Conservation (phyloP, 2,113 vertebrate species). For the Eulacestoma nigropectus region DNA sequence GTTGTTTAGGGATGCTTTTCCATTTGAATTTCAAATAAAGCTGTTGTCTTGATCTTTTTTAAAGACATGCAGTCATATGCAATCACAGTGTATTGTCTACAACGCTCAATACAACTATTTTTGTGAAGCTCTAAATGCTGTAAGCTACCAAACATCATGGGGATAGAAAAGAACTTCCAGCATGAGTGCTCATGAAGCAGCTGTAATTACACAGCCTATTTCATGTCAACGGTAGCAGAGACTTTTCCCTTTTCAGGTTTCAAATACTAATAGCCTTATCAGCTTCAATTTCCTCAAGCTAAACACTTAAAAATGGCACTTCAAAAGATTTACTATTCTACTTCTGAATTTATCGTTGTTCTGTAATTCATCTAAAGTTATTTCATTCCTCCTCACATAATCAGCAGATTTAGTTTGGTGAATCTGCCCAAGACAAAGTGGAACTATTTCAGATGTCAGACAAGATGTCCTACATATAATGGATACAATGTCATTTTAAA, state of each 20-base stretch:
- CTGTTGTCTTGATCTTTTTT: neutral
- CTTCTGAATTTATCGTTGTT: neutral
- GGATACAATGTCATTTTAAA: neutral
- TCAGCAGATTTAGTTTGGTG: neutral
- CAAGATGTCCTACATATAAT: neutral
- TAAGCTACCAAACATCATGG: neutral
- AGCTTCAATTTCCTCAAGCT: neutral
- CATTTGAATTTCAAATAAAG: conserved; percentile 50
- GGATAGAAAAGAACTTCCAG: neutral
- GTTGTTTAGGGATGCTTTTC: neutral
- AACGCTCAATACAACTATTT: neutral
- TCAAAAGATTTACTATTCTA: neutral
- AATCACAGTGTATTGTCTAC: conserved; percentile 50
- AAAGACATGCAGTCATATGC: conserved; percentile 47
- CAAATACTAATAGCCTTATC: neutral
- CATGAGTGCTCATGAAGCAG: neutral
- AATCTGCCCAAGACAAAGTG: neutral
- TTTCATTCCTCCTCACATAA: neutral
- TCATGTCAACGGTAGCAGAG: neutral
- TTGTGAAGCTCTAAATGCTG: conserved; percentile 1
- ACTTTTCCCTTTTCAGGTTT: neutral
- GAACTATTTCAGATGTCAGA: neutral
- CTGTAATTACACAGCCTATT: neutral
- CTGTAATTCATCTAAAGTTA: neutral
- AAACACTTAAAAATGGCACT: neutral